These are phyloP conservation scores for Onychomys leucogaster DNA, from an alignment of 2,797 vertebrate genomes.

Conservation along the genomic window DNA sequence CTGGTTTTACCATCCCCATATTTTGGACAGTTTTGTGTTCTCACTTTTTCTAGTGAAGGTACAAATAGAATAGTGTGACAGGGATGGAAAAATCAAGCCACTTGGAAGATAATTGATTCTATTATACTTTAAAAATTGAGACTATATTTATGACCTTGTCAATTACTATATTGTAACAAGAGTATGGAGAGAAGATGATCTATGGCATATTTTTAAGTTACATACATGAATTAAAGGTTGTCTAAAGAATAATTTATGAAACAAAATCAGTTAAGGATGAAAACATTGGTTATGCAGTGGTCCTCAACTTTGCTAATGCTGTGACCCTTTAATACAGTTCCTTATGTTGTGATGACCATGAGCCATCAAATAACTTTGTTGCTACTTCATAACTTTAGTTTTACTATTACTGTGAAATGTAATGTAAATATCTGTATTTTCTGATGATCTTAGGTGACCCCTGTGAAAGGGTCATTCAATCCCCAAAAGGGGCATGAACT, in stretches of 20 bases:
- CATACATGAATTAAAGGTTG: neutral
- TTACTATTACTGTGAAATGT: neutral
- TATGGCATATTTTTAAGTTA: neutral
- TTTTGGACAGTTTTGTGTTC: neutral
- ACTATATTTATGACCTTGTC: neutral
- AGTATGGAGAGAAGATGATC: neutral
- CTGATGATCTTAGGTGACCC: neutral
- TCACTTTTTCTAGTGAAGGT: neutral
- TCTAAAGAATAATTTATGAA: conserved; percentile 36
- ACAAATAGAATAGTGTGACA: neutral
- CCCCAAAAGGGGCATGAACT: neutral
- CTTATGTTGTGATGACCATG: neutral
- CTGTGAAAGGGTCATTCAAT: neutral
- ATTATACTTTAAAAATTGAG: neutral
- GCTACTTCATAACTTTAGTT: neutral
- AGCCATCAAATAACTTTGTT: neutral
- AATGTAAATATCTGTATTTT: neutral
- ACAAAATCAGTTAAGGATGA: neutral
- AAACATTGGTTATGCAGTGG: neutral
- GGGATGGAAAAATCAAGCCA: neutral
- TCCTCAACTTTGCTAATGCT: neutral
- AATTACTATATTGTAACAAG: conserved; percentile 5
- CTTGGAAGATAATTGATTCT: neutral
- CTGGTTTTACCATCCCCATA: neutral
- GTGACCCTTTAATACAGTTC: neutral